Percentiles rank a stretch among this genome's conserved stretches.
phyloP scores from a whole-genome alignment of 2,113 vertebrate species.

The Rhinopomastus cyanomelas region DNA sequence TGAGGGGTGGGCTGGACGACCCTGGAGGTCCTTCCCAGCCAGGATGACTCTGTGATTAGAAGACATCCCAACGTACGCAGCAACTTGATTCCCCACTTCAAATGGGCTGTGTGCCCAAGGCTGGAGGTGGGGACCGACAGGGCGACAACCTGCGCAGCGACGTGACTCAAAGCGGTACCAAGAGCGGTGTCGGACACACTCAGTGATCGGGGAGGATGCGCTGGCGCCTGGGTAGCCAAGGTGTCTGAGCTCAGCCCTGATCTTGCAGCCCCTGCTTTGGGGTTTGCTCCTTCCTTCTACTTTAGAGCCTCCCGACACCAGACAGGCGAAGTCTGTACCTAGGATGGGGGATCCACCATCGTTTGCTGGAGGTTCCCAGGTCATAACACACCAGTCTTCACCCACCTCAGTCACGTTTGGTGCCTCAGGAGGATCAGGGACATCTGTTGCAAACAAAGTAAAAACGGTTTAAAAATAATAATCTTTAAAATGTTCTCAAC shows the following conservation, averaged over 20 bases:
- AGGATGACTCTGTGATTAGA: too few relatives aligned
- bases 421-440: conserved; percentile 91
- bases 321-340: conserved; percentile 68
- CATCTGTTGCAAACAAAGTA: conserved; percentile 76
- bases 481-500: too few relatives aligned
- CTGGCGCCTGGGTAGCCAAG: not conserved
- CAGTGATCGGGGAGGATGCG: not conserved
- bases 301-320: not conserved
- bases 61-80: not conserved
- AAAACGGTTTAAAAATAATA: not conserved
- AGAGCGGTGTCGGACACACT: too few relatives aligned
- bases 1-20: too few relatives aligned
- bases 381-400: conserved; percentile 97
- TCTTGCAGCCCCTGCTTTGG: not conserved
- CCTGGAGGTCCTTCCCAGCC: too few relatives aligned
- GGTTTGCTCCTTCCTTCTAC: not conserved
- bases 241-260: not conserved
- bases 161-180: not conserved
- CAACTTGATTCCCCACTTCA: not conserved
- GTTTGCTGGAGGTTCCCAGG: conserved; percentile 90
- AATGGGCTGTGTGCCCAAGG: not conserved
- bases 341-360: conserved; percentile 92
- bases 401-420: conserved; percentile 88
- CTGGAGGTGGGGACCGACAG: not conserved
- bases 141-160: not conserved